Conservation (phyloP, 2,113 vertebrate species). For the Motacilla alba region DNA sequence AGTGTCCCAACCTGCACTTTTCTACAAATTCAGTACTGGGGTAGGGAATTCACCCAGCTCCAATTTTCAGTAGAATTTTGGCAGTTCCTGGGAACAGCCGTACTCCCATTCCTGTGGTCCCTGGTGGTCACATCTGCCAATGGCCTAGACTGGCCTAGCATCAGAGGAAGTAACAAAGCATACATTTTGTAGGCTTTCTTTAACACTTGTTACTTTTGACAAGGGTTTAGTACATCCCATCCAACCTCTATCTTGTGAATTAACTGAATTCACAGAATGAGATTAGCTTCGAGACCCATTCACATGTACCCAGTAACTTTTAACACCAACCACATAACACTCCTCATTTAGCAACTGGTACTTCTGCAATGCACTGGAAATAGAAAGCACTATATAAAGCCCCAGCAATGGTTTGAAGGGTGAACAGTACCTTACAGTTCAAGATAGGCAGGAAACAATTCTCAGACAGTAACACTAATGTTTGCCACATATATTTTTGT, state of each 20-base stretch:
- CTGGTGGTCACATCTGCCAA: neutral
- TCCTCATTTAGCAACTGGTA: neutral
- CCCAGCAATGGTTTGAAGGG: neutral
- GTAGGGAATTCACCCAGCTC: neutral
- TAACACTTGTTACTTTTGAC: neutral
- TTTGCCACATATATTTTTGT: neutral
- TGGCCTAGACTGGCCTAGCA: neutral
- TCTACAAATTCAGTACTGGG: neutral
- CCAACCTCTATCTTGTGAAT: neutral
- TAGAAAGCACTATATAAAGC: neutral
- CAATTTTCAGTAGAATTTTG: neutral
- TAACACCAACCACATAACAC: neutral
- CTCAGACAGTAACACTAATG: neutral
- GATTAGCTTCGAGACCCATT: neutral
- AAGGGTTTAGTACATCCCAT: neutral
- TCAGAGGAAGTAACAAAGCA: neutral
- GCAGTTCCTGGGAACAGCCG: neutral
- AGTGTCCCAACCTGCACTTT: neutral
- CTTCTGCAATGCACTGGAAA: neutral
- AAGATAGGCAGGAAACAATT: neutral
- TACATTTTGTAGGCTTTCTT: neutral
- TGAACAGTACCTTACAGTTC: neutral
- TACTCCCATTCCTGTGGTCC: neutral
- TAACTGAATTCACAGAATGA: neutral
- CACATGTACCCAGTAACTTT: neutral